Conservation (phyloP, 1,140 invertebrate genomes). For the Tenebrio molitor region DNA sequence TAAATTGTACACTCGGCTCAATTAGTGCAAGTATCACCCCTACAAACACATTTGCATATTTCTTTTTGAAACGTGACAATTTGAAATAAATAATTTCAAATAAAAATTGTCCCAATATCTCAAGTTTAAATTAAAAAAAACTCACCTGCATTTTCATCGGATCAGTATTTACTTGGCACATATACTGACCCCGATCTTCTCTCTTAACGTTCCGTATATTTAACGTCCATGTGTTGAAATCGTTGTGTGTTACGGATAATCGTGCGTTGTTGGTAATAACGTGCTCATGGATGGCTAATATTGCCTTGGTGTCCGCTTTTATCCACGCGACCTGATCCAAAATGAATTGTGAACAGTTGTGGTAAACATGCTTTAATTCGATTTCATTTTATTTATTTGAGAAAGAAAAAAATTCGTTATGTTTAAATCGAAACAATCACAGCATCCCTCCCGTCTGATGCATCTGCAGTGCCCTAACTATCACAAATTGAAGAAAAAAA, state of each 20-base stretch:
- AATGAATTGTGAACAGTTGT: conserved; percentile 53
- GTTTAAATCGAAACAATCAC: too few species aligned
- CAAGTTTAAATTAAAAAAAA: too few species aligned
- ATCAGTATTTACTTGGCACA: conserved; percentile 95
- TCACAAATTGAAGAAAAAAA: too few species aligned
- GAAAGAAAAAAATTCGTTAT: conserved; percentile 24
- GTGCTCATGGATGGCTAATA: conserved; percentile 91
- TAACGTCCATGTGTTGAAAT: conserved; percentile 89
- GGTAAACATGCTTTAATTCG: conserved; percentile 31
- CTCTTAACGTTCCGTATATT: conserved; percentile 85
- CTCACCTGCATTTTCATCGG: conserved; percentile 92
- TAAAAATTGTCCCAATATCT: too few species aligned
- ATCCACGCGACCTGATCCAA: conserved; percentile 88
- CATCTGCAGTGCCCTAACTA: too few species aligned
- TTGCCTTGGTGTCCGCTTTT: conserved; percentile 92
- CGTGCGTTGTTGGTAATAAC: conserved; percentile 92
- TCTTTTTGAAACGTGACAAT: too few species aligned
- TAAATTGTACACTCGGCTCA: too few species aligned
- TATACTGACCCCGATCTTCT: conserved; percentile 89
- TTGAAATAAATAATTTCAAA: too few species aligned
- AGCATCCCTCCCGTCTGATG: too few species aligned
- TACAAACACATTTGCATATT: too few species aligned
- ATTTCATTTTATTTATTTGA: conserved; percentile 34
- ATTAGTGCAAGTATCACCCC: too few species aligned
- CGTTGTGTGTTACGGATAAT: conserved; percentile 87